phyloP scores from a whole-genome alignment of 2,113 vertebrate species.

The Caracal caracal region DNA sequence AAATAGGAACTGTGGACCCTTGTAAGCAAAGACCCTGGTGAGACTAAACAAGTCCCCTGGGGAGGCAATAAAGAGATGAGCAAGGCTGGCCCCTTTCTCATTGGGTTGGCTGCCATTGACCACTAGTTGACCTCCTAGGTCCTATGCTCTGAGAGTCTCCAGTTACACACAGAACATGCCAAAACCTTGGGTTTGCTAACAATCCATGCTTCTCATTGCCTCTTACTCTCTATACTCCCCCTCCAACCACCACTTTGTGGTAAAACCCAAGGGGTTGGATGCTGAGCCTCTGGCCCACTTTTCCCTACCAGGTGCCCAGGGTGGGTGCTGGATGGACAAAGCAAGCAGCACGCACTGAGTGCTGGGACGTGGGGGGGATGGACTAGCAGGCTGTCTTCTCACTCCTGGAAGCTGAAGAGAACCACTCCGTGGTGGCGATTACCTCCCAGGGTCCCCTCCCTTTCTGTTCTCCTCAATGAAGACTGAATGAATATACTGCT shows the following conservation, averaged over 20 bases:
- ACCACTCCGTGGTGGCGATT: not conserved
- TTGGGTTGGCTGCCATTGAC: not conserved
- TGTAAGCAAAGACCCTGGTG: not conserved
- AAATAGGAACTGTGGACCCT: not conserved
- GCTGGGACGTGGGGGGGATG: too few species aligned
- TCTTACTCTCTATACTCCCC: not conserved
- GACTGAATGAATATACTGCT: not conserved
- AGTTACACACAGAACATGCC: not conserved
- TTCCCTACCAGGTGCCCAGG: not conserved
- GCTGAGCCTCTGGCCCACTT: not conserved
- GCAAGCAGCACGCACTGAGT: fast-evolving
- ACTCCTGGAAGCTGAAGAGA: not conserved
- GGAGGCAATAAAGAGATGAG: not conserved
- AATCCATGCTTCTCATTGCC: not conserved
- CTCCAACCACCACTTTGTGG: not conserved
- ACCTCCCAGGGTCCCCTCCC: not conserved
- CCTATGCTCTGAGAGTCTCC: not conserved
- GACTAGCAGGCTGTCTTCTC: not conserved
- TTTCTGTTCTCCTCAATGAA: not conserved
- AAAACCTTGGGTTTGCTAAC: not conserved
- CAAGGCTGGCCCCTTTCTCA: not conserved
- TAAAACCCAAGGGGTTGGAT: not conserved
- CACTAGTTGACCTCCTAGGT: not conserved
- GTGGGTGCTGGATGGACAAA: not conserved
- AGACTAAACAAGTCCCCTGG: not conserved